These are phyloP conservation scores for Jaculus jaculus DNA, from an alignment of 2,113 vertebrate genomes.

Conservation along the genomic window DNA sequence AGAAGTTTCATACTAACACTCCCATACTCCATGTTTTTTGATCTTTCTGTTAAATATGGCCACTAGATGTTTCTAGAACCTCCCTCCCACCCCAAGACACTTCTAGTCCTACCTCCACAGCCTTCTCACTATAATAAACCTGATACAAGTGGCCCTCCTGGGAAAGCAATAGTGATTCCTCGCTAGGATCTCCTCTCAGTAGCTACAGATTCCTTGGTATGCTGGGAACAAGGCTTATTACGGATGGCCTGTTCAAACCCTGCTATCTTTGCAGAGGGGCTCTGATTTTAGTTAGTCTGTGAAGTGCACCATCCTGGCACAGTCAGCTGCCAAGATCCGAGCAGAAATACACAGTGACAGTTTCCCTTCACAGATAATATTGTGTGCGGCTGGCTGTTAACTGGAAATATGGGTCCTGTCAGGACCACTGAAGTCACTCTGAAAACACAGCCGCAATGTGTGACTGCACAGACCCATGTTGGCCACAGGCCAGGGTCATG, in stretches of 20 bases:
- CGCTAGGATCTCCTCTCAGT: background rate
- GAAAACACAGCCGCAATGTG: background rate
- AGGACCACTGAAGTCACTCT: slow-evolving; percentile 53
- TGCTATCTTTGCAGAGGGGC: slow-evolving; percentile 24
- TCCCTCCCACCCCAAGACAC: no score
- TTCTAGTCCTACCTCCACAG: background rate
- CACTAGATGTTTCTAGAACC: slow-evolving; percentile 22
- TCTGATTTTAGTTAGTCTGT: background rate
- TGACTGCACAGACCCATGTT: background rate
- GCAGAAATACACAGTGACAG: slow-evolving; percentile 36
- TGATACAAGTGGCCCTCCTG: background rate
- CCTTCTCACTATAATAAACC: background rate
- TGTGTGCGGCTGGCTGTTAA: slow-evolving; percentile 38
- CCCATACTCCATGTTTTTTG: background rate
- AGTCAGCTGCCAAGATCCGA: slow-evolving; percentile 29
- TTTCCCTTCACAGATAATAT: slow-evolving; percentile 56
- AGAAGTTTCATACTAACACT: background rate
- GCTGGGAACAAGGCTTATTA: background rate
- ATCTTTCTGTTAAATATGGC: background rate
- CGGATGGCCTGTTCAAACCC: background rate
- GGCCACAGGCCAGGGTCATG: slow-evolving; percentile 15
- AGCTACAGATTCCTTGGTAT: background rate
- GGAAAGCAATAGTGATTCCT: background rate
- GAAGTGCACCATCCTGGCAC: background rate
- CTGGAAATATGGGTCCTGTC: slow-evolving; percentile 57